Evolutionary conservation across 2,113 vertebrate species (phyloP).

Genomic region (Pangasianodon hypophthalmus): DNA sequence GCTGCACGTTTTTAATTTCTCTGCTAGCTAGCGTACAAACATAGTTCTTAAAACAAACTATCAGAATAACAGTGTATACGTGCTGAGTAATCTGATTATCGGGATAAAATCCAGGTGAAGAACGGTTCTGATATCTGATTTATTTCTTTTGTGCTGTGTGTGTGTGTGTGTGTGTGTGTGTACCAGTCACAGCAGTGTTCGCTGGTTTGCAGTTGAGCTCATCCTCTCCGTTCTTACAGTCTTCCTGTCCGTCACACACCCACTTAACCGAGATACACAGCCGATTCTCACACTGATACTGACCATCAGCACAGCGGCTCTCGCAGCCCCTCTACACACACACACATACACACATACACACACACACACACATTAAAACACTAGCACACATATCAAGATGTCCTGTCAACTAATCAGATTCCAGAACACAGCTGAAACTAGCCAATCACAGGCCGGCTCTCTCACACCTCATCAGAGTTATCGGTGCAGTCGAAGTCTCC

Average conservation of each 20-base stretch:
- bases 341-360: slow-evolving; percentile 39
- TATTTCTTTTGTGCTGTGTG: background rate
- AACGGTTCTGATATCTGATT: background rate
- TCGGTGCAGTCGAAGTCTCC: slow-evolving; percentile 87
- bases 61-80: background rate
- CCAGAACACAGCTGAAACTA: background rate
- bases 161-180: slow-evolving; percentile 16
- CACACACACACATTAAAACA: slow-evolving; percentile 35
- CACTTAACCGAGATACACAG: slow-evolving; percentile 82
- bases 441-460: background rate
- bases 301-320: slow-evolving; percentile 80
- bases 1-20: no score
- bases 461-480: slow-evolving; percentile 79
- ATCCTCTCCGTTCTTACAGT: slow-evolving; percentile 84
- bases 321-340: slow-evolving; percentile 81
- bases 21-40: no score
- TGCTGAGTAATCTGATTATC: no score
- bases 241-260: slow-evolving; percentile 86
- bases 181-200: slow-evolving; percentile 52
- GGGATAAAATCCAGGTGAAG: background rate
- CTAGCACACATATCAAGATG: background rate
- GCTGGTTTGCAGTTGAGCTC: slow-evolving; percentile 77
- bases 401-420: background rate
- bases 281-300: slow-evolving; percentile 83
- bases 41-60: background rate